A percentile compares a stretch with the other conserved stretches of the same genome.
These are phyloP conservation scores for Biston betularia DNA, from an alignment of 2,888 invertebrate species.

Conservation along the genomic window DNA sequence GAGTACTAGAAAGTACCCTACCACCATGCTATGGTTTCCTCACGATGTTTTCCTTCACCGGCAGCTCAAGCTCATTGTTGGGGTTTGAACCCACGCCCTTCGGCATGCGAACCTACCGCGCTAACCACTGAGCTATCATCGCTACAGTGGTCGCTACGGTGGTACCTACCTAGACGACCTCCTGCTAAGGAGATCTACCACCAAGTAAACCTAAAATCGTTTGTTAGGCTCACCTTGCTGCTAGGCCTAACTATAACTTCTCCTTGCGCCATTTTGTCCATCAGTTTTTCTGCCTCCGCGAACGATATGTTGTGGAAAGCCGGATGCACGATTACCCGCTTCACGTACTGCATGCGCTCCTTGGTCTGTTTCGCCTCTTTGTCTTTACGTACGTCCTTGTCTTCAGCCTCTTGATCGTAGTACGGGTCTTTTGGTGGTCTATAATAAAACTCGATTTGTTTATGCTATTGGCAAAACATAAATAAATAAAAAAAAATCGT, in stretches of 20 bases:
- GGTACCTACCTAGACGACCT: too few relatives aligned
- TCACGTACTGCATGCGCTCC: slow-evolving; percentile 94
- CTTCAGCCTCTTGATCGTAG: slow-evolving; percentile 95
- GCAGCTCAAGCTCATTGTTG: too few relatives aligned
- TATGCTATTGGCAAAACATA: background rate
- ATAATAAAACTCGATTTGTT: slow-evolving; percentile 39
- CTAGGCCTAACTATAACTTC: slow-evolving; percentile 98
- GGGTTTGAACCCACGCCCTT: too few relatives aligned
- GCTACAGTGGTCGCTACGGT: too few relatives aligned
- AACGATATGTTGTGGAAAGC: slow-evolving; percentile 98
- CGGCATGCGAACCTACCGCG: too few relatives aligned
- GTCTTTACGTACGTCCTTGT: slow-evolving; percentile 91
- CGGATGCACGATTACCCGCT: slow-evolving; percentile 98
- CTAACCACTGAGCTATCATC: too few relatives aligned
- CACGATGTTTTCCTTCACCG: too few relatives aligned
- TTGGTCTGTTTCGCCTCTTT: slow-evolving; percentile 94
- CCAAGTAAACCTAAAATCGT: too few relatives aligned
- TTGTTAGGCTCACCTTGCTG: slow-evolving; percentile 89
- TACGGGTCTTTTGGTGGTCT: slow-evolving; percentile 95
- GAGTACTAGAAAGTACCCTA: too few relatives aligned
- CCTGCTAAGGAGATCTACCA: too few relatives aligned
- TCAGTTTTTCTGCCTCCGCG: slow-evolving; percentile 95
- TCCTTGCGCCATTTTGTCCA: slow-evolving; percentile 97
- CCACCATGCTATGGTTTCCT: too few relatives aligned
- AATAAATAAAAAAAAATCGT: too few relatives aligned